phyloP scores from a whole-genome alignment of 2,113 vertebrate genomes.

The Pteruthius melanotis region DNA sequence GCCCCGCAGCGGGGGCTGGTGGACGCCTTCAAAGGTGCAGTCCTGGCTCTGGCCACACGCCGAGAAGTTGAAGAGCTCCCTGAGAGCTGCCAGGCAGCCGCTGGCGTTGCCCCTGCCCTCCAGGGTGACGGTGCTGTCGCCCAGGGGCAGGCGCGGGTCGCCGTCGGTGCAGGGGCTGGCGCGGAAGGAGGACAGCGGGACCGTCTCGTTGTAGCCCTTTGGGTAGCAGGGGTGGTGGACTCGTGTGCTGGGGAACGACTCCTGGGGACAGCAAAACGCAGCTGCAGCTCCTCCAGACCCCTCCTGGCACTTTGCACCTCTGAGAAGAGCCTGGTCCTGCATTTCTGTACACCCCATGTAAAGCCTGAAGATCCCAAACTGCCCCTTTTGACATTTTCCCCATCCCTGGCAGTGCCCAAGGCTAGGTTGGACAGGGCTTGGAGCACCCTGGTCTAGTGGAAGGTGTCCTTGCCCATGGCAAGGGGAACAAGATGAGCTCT shows the following conservation, averaged over 20 bases:
- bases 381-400: neutral
- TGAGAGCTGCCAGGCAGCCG: conserved; percentile 44
- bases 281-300: neutral
- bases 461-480: neutral
- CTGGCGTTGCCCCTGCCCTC: conserved; percentile 54
- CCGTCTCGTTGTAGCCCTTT: conserved; percentile 1
- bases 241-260: accelerated
- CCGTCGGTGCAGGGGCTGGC: conserved; percentile 63
- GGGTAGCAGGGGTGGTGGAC: conserved; percentile 76
- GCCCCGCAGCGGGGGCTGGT: conserved; percentile 67
- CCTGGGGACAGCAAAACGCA: neutral
- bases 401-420: neutral
- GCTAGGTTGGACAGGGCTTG: accelerated
- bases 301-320: neutral
- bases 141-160: neutral
- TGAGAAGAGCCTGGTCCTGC: neutral
- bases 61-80: conserved; percentile 66
- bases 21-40: conserved; percentile 70
- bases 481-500: neutral
- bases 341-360: neutral
- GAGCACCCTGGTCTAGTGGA: neutral
- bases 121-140: conserved; percentile 8
- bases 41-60: conserved; percentile 15
- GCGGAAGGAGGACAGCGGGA: conserved; percentile 42
- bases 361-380: neutral